A percentile compares a stretch with the other conserved stretches of the same genome.
Evolutionary conservation across 2,113 vertebrate genomes (phyloP).

Genomic region (Camelus dromedarius): DNA sequence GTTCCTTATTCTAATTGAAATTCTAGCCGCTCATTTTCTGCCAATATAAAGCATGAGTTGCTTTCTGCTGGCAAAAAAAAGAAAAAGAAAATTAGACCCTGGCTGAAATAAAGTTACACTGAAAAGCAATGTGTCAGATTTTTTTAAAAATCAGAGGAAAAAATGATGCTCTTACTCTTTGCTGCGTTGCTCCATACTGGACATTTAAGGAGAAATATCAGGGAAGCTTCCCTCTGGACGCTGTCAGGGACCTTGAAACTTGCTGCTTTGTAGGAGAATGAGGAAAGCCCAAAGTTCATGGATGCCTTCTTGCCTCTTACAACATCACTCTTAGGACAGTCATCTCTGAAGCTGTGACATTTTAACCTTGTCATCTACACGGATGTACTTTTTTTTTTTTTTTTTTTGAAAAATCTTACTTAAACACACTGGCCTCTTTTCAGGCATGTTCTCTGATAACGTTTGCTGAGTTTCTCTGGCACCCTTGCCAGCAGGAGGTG

Average conservation of each 20-base stretch:
- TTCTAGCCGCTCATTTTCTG: slow-evolving; percentile 20
- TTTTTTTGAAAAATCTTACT: background rate
- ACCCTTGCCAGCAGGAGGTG: background rate
- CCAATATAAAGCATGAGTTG: slow-evolving; percentile 18
- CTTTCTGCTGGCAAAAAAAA: background rate
- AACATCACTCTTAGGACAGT: background rate
- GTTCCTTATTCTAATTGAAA: slow-evolving; percentile 45
- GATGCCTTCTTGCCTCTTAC: background rate
- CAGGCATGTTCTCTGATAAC: slow-evolving; percentile 34
- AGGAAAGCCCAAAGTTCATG: background rate
- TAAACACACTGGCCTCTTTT: slow-evolving; percentile 32
- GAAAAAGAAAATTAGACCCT: background rate
- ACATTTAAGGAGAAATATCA: background rate
- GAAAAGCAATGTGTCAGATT: slow-evolving; percentile 22
- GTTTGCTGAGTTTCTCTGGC: slow-evolving; percentile 57
- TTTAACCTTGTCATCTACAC: slow-evolving; percentile 54
- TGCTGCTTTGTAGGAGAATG: background rate
- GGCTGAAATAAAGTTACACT: slow-evolving; percentile 25
- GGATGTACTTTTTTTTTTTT: background rate
- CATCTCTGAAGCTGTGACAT: slow-evolving; percentile 28
- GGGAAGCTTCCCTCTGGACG: background rate
- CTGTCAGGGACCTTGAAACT: background rate
- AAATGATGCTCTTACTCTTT: background rate
- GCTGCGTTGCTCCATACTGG: background rate
- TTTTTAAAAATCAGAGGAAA: slow-evolving; percentile 36